Percentiles rank a stretch among this genome's conserved stretches.
Conservation (phyloP, 2,113 vertebrate species). For the Crypturellus undulatus region DNA sequence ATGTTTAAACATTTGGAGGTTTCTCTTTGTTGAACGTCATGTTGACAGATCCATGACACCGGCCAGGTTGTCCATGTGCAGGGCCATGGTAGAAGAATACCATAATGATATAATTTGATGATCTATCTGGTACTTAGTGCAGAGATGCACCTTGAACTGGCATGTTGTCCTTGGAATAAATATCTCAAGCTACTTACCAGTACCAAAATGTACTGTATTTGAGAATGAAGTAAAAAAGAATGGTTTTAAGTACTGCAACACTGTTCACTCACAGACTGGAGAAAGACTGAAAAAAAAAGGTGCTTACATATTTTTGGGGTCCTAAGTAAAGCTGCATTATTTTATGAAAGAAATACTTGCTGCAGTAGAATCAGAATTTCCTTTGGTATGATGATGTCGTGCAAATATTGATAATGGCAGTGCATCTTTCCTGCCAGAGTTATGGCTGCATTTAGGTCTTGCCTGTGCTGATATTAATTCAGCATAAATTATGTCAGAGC, state of each 20-base stretch:
- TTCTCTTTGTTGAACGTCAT: not conserved
- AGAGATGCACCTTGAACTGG: not conserved
- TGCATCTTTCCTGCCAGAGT: not conserved
- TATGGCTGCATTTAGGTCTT: not conserved
- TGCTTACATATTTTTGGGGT: not conserved
- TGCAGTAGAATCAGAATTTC: not conserved
- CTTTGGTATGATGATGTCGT: not conserved
- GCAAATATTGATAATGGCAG: not conserved
- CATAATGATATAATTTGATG: not conserved
- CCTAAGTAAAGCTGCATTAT: not conserved
- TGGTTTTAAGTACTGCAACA: not conserved
- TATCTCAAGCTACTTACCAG: not conserved
- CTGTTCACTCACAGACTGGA: not conserved
- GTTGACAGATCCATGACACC: not conserved
- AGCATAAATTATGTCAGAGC: constrained; percentile 34
- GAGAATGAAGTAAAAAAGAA: not conserved
- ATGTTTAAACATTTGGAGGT: not conserved
- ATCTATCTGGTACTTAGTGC: not conserved
- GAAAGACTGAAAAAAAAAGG: not conserved
- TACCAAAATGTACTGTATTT: not conserved
- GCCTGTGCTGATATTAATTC: not conserved
- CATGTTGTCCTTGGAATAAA: not conserved
- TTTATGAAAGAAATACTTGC: not conserved
- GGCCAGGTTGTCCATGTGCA: not conserved
- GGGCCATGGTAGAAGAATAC: not conserved